Percentiles rank a stretch among this genome's conserved stretches.
These are phyloP conservation scores for Athripsodes cinereus DNA, from an alignment of 2,888 invertebrate species.

Conservation along the genomic window DNA sequence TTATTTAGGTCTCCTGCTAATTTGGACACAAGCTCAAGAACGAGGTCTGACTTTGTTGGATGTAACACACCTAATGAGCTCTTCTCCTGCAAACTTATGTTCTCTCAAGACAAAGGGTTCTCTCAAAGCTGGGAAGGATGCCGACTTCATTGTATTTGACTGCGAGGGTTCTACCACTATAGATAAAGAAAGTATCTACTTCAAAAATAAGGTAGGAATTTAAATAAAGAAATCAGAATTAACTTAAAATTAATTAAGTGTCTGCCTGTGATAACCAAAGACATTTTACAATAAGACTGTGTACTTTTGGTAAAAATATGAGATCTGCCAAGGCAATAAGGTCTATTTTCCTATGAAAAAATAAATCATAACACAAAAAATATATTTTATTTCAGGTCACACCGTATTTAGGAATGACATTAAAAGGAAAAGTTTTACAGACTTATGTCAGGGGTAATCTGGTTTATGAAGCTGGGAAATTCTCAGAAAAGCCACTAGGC, in stretches of 20 bases:
- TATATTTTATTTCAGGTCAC: slow-evolving; percentile 49
- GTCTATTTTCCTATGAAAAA: too few species aligned
- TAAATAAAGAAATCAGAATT: background rate
- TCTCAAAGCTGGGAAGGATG: slow-evolving; percentile 57
- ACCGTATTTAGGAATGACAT: slow-evolving; percentile 55
- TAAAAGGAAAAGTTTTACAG: slow-evolving; percentile 57
- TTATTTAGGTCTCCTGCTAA: slow-evolving; percentile 56
- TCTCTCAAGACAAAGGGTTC: slow-evolving; percentile 59
- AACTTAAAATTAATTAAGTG: too few species aligned
- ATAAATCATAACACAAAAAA: too few species aligned
- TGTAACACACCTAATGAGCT: slow-evolving; percentile 54
- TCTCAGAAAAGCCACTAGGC: slow-evolving; percentile 42
- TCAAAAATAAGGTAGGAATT: slow-evolving; percentile 58
- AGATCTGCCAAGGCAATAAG: too few species aligned
- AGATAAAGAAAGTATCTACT: slow-evolving; percentile 51
- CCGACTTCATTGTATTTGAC: slow-evolving; percentile 67
- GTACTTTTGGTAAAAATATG: too few species aligned
- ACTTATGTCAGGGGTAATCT: slow-evolving; percentile 61
- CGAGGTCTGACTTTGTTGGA: slow-evolving; percentile 50
- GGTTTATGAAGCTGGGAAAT: slow-evolving; percentile 43
- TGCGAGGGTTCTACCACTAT: slow-evolving; percentile 56
- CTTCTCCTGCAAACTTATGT: slow-evolving; percentile 56
- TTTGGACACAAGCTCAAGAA: slow-evolving; percentile 59
- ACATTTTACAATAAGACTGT: too few species aligned
- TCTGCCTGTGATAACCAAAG: too few species aligned